These are phyloP conservation scores for Panthera leo DNA, from an alignment of 2,113 vertebrate genomes.

Conservation along the genomic window DNA sequence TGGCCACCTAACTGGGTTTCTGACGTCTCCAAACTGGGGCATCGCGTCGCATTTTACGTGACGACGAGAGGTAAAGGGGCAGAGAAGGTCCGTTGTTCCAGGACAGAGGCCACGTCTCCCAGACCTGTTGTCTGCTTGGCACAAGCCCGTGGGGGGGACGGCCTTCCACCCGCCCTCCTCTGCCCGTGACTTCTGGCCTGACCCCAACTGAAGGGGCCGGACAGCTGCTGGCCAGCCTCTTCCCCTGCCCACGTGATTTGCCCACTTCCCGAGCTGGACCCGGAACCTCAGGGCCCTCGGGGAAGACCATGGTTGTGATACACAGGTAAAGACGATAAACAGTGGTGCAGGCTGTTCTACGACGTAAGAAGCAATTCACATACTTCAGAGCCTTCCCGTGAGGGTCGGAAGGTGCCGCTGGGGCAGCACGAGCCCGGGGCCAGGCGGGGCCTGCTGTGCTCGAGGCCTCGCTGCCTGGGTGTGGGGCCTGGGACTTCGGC, in stretches of 20 bases:
- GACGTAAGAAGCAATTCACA: neutral
- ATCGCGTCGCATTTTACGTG: neutral
- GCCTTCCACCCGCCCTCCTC: neutral
- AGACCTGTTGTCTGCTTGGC: no score
- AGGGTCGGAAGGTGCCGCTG: neutral
- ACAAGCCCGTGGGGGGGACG: no score
- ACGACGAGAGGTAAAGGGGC: neutral
- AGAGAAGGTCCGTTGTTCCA: neutral
- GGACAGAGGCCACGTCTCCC: neutral
- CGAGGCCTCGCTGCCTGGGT: accelerated
- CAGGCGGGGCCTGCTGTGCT: neutral
- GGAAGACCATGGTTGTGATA: neutral
- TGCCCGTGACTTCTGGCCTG: neutral
- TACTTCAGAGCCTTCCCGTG: neutral
- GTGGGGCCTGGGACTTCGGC: neutral
- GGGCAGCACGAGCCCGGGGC: neutral
- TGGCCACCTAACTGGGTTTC: no score
- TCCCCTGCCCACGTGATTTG: neutral
- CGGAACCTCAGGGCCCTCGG: accelerated
- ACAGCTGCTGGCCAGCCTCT: neutral
- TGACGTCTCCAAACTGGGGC: neutral
- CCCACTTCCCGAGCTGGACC: neutral
- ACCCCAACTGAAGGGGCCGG: neutral
- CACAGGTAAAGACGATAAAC: neutral
- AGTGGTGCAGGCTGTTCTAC: neutral